These are phyloP conservation scores for Tolmerus cingulatus DNA, from an alignment of 2,888 invertebrate species.

Conservation along the genomic window DNA sequence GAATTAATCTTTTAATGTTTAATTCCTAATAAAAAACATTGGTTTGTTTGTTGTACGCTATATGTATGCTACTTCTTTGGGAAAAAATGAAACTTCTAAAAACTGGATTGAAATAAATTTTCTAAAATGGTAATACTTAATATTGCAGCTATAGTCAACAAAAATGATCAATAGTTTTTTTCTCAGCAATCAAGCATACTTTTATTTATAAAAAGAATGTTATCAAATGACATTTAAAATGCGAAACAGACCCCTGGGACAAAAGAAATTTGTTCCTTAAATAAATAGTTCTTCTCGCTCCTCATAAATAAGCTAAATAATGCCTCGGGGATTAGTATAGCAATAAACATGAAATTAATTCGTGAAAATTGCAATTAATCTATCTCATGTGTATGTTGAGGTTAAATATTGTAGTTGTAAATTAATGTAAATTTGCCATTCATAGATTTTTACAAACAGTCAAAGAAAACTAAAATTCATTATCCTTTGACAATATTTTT, in stretches of 20 bases:
- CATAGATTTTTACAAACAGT: background rate
- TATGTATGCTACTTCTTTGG: background rate
- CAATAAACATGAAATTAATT: background rate
- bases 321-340: background rate
- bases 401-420: background rate
- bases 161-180: no score
- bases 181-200: no score
- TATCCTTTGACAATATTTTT: background rate
- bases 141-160: no score
- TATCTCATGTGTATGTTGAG: background rate
- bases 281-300: background rate
- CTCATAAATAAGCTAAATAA: background rate
- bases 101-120: no score
- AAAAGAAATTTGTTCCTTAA: background rate
- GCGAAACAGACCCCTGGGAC: background rate
- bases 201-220: no score
- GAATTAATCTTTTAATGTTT: background rate
- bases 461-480: background rate
- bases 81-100: background rate
- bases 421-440: background rate
- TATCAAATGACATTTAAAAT: background rate
- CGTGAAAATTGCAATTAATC: background rate
- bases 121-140: no score
- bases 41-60: no score
- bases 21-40: background rate